Evolutionary conservation across 23 tunicate genomes (phyloP).

Genomic region (Clavelina lepadiformis): DNA sequence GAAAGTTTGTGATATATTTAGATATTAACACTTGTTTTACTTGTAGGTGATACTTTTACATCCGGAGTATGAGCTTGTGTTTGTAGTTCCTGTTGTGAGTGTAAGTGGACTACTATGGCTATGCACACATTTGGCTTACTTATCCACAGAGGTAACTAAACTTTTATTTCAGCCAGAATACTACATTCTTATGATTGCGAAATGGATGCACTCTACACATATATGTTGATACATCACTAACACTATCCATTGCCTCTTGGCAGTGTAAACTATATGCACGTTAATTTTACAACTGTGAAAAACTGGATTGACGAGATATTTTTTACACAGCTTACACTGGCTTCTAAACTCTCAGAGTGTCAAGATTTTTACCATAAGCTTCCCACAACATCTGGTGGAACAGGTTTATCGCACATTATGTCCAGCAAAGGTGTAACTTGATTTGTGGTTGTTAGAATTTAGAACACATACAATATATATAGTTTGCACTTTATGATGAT

Average conservation of each 20-base stretch:
- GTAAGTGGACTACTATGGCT: constrained; percentile 33
- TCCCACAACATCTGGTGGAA: constrained; percentile 35
- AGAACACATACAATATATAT: no score
- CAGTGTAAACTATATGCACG: no score
- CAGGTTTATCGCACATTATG: constrained; percentile 41
- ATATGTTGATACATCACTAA: no score
- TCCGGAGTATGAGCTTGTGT: constrained; percentile 56
- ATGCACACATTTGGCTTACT: constrained; percentile 28
- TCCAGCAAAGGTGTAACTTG: constrained; percentile 72
- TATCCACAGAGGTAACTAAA: constrained; percentile 39
- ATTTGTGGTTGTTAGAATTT: no score
- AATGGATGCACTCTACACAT: no score
- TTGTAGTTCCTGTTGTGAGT: constrained; percentile 48
- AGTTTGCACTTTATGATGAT: no score
- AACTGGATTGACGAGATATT: not conserved
- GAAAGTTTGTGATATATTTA: not conserved
- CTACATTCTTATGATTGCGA: no score
- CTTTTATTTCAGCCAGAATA: no score
- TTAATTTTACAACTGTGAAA: no score
- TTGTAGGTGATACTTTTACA: constrained; percentile 34
- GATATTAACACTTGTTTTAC: not conserved
- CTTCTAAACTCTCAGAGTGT: constrained; percentile 38
- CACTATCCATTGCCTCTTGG: no score
- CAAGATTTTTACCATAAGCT: constrained; percentile 34
- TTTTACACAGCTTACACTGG: constrained; percentile 19